Evolutionary conservation across 2,888 invertebrate species (phyloP), one percentile per base, ranked within the genome.

Genomic region (Drosophila ezoana): DNA sequence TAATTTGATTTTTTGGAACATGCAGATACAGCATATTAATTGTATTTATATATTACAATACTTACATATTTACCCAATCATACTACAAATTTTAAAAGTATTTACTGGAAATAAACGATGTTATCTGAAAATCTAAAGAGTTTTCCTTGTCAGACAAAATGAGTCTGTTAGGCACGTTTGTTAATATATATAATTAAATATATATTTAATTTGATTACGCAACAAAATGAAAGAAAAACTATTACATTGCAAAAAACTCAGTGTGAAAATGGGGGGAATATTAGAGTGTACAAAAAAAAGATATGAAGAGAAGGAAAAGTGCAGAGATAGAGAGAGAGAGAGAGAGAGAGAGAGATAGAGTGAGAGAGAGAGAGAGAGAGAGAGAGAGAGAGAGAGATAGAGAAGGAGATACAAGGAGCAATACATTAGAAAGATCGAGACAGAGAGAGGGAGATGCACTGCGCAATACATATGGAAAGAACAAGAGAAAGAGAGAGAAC

Each of bases 81-180:
- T 41, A 9, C 35, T 41, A 40, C 23, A 20, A 33, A 44, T 47
- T 52, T 51, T 61, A 48, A 33, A 13, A 37, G 9, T 54, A 49
- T 67, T 16, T 20, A 51, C 20, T 40, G 32, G 18, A 41, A 73
- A 73, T 73, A 73, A 69, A 74, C 18, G 9, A 52, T 47, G 47
- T 59, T 69, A 48, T 48, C 41, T 13, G 20, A 28, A 52, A 52
- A 35, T n/a, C 3, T 8, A 11, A 10, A 18, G 1, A 40, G 14
- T 16, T 57, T 38, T 32, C 6, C 32, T 16, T n/a, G 47, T 0
- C 8, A 28, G 23, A 28, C 23, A 23, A 5, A 5, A 23, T 23
- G 23, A 23, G 23, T 23, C 5, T 5, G 23, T 23, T 23, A 23
- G 5, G 5, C 5, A 23, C 23, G 5, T 6, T 23, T 8, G 23